A percentile compares a stretch with the other conserved stretches of the same genome.
These are phyloP conservation scores for Metacarcinus magister DNA, from an alignment of 2,888 invertebrate genomes.

Conservation along the genomic window DNA sequence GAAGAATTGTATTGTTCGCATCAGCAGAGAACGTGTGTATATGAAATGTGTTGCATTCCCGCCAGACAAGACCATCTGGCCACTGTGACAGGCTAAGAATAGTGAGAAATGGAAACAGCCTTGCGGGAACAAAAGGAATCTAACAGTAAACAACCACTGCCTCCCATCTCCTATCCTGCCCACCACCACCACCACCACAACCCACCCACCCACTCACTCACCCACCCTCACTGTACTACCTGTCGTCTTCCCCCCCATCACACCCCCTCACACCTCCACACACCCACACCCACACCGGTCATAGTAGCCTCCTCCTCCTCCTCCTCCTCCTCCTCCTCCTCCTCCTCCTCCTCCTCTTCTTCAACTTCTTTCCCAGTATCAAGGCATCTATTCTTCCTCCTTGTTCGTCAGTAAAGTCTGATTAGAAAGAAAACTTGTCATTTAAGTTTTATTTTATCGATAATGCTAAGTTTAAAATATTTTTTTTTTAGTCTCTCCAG, in stretches of 20 bases:
- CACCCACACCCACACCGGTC: background rate
- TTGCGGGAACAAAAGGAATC: conserved; percentile 52
- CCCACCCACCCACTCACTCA: background rate
- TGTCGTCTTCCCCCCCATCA: background rate
- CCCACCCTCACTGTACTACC: no score
- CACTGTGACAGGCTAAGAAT: conserved; percentile 53
- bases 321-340: background rate
- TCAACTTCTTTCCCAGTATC: background rate
- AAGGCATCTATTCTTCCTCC: background rate
- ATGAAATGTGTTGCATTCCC: conserved; percentile 53
- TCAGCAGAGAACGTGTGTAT: conserved; percentile 38
- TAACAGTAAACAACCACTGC: conserved; percentile 51
- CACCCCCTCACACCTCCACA: background rate
- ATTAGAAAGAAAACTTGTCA: background rate
- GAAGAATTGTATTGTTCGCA: conserved; percentile 61
- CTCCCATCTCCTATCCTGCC: conserved; percentile 29
- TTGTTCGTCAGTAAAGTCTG: background rate
- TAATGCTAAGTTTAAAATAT: background rate
- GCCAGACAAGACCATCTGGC: conserved; percentile 53
- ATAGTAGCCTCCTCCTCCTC: background rate
- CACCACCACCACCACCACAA: background rate
- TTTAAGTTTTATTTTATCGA: background rate
- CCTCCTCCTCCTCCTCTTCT: background rate
- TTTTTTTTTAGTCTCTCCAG: no score
- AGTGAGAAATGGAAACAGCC: conserved; percentile 54